Conservation (phyloP, 2,888 invertebrate species). For the Thera obeliscata region DNA sequence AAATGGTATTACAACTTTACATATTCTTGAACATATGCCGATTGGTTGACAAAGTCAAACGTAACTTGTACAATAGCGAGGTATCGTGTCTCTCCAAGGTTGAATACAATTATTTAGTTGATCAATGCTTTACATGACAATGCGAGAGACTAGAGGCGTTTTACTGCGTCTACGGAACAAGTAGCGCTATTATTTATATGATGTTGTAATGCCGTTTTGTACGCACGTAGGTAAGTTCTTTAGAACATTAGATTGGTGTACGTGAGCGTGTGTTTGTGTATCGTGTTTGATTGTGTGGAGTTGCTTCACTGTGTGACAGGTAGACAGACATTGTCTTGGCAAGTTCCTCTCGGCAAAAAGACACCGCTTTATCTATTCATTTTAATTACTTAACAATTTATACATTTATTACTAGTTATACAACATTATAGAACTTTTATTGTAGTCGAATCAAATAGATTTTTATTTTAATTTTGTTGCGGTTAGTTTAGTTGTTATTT, state of each 20-base stretch:
- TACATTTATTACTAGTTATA: slow-evolving; percentile 57
- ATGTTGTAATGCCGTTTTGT: slow-evolving; percentile 3
- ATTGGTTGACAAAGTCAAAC: not conserved
- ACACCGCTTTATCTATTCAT: slow-evolving; percentile 46
- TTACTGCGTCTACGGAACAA: not conserved
- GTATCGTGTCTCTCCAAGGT: slow-evolving; percentile 17
- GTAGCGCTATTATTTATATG: not conserved
- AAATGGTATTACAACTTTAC: not conserved
- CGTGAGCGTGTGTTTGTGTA: too few relatives aligned
- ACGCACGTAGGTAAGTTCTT: not conserved
- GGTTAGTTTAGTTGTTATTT: slow-evolving; percentile 81
- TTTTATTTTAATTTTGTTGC: slow-evolving; percentile 64
- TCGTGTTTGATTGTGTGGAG: not conserved
- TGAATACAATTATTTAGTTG: slow-evolving; percentile 17
- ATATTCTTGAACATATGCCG: not conserved
- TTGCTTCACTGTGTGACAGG: not conserved
- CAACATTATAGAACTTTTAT: slow-evolving; percentile 63
- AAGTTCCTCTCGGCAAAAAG: slow-evolving; percentile 29
- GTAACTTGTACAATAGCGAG: slow-evolving; percentile 18
- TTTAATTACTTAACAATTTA: slow-evolving; percentile 60
- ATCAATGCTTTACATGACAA: slow-evolving; percentile 24
- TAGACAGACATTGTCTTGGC: not conserved
- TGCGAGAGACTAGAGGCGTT: not conserved
- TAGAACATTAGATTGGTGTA: too few relatives aligned
- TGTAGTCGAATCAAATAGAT: slow-evolving; percentile 72